Evolutionary conservation across 1,140 invertebrate genomes (phyloP).

Genomic region (Eciton burchellii): DNA sequence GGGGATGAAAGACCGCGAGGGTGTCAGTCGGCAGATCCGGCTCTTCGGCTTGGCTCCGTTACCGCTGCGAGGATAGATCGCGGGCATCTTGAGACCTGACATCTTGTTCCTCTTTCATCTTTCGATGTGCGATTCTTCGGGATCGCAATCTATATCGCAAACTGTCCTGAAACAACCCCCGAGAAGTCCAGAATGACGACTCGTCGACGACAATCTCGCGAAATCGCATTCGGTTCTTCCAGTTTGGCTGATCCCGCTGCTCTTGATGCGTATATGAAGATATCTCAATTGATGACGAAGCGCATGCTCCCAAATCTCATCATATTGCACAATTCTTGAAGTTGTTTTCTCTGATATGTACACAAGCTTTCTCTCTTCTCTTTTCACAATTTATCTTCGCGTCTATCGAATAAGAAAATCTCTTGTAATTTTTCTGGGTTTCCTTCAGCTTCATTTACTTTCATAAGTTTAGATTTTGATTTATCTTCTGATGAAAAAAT

Average conservation of each 20-base stretch:
- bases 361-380: neutral
- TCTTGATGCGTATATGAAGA: neutral
- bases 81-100: constrained; percentile 74
- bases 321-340: neutral
- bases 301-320: too few relatives aligned
- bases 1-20: constrained; percentile 62
- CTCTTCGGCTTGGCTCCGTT: constrained; percentile 79
- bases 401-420: neutral
- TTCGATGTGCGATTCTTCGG: constrained; percentile 22
- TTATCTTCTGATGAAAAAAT: neutral
- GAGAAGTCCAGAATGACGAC: neutral
- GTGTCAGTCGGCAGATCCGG: constrained; percentile 69
- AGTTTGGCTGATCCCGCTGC: neutral
- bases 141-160: constrained; percentile 1
- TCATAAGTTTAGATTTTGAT: too few relatives aligned
- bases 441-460: neutral
- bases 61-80: constrained; percentile 52
- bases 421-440: too few relatives aligned
- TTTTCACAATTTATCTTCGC: neutral
- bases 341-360: neutral
- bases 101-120: constrained; percentile 69
- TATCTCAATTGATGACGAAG: neutral
- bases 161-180: neutral
- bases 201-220: neutral
- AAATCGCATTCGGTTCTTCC: constrained; percentile 9